These are phyloP conservation scores for Tricholaema leucomelas DNA, from an alignment of 2,113 vertebrate genomes.

Conservation along the genomic window DNA sequence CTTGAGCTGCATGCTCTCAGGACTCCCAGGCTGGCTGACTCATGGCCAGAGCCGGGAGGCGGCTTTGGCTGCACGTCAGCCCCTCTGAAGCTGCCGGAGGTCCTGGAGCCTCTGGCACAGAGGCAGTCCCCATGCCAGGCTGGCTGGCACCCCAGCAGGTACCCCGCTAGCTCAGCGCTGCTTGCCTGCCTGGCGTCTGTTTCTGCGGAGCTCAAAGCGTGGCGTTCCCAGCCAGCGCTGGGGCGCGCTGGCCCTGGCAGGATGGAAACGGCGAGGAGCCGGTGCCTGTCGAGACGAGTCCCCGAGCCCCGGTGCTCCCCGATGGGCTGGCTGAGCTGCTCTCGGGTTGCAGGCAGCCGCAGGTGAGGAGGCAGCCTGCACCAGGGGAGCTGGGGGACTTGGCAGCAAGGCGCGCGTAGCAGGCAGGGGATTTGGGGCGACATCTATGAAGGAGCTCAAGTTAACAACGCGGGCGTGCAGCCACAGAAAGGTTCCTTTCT, in stretches of 20 bases:
- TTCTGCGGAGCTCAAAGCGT: not conserved
- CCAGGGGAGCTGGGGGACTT: fast-evolving
- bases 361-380: not conserved
- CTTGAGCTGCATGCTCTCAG: not conserved
- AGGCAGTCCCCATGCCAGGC: not conserved
- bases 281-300: not conserved
- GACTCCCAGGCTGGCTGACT: constrained; percentile 22
- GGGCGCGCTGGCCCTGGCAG: fast-evolving
- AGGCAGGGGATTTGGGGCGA: not conserved
- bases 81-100: not conserved
- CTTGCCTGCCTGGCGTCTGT: not conserved
- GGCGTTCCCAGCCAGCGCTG: not conserved
- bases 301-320: fast-evolving
- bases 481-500: fast-evolving
- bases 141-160: not conserved
- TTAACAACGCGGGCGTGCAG: not conserved
- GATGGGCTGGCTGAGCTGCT: not conserved
- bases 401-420: not conserved
- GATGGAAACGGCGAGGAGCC: not conserved
- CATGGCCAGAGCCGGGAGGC: not conserved
- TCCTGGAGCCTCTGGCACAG: not conserved
- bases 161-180: not conserved
- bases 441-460: not conserved
- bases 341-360: fast-evolving
- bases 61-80: not conserved